Evolutionary conservation across 2,888 invertebrate genomes (phyloP).

Genomic region (Drosophila subsilvestris): DNA sequence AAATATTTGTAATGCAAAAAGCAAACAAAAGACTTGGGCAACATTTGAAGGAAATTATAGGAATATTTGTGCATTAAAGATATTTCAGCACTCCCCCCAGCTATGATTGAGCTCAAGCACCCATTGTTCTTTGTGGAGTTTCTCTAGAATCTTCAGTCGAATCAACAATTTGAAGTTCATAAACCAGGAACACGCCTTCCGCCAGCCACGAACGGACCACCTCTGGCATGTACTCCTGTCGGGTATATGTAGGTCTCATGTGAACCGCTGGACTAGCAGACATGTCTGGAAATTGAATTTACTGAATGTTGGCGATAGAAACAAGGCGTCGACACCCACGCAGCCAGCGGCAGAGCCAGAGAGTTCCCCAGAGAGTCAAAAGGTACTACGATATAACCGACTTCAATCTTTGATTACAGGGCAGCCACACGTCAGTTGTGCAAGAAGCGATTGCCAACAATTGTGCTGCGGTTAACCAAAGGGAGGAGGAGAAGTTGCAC

Average conservation of each 20-base stretch:
- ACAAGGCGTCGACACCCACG: slow-evolving; percentile 50
- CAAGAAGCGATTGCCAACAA: slow-evolving; percentile 70
- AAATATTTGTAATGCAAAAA: slow-evolving; percentile 40
- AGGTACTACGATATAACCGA: slow-evolving; percentile 27
- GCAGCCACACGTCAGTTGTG: slow-evolving; percentile 70
- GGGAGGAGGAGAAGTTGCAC: background rate
- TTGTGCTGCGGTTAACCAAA: slow-evolving; percentile 62
- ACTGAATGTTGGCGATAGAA: slow-evolving; percentile 23
- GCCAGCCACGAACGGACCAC: background rate
- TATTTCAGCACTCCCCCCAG: background rate
- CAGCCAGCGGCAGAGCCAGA: slow-evolving; percentile 7
- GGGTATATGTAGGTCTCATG: background rate
- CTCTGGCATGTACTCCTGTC: slow-evolving; percentile 3
- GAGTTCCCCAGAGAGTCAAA: slow-evolving; percentile 16
- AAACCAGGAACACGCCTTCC: slow-evolving; percentile 13
- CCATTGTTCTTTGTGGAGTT: slow-evolving; percentile 14
- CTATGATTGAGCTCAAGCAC: background rate
- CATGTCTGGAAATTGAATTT: slow-evolving; percentile 51
- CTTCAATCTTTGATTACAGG: slow-evolving; percentile 74
- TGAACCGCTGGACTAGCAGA: slow-evolving; percentile 6
- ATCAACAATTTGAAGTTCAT: slow-evolving; percentile 2
- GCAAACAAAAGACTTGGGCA: slow-evolving; percentile 65
- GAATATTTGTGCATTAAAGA: slow-evolving; percentile 3
- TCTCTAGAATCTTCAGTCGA: slow-evolving; percentile 15
- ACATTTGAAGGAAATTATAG: slow-evolving; percentile 37